Evolutionary conservation across 2,888 invertebrate genomes (phyloP).

Genomic region (Merodon equestris): DNA sequence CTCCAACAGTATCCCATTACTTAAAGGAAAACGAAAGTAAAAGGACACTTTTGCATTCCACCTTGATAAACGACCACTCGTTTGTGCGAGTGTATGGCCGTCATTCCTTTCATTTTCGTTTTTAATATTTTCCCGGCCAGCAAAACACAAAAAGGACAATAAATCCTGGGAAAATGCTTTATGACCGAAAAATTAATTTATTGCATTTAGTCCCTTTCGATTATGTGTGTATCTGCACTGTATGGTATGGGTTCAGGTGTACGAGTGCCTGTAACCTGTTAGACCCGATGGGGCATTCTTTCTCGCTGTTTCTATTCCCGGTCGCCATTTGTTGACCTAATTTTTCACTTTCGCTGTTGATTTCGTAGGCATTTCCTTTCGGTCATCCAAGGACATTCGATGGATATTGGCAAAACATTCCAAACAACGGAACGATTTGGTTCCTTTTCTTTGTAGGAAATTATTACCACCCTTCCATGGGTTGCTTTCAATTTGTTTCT

Average conservation of each 20-base stretch:
- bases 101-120: conserved; percentile 49
- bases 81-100: too few species aligned
- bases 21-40: conserved; percentile 59
- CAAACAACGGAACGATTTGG: conserved; percentile 42
- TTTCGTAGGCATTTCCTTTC: conserved; percentile 5
- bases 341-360: conserved; percentile 33
- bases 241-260: conserved; percentile 44
- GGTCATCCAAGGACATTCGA: conserved; percentile 18
- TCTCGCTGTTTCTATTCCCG: background rate
- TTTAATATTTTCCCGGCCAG: conserved; percentile 58
- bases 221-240: conserved; percentile 29
- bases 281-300: conserved; percentile 4
- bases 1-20: conserved; percentile 40
- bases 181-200: conserved; percentile 63
- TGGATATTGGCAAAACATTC: conserved; percentile 52
- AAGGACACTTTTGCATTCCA: conserved; percentile 60
- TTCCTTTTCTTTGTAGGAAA: conserved; percentile 32
- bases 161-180: conserved; percentile 63
- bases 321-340: conserved; percentile 54
- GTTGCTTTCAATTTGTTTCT: conserved; percentile 44
- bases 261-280: conserved; percentile 54
- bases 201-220: conserved; percentile 58
- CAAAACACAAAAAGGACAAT: conserved; percentile 54
- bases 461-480: conserved; percentile 35
- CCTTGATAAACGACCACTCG: conserved; percentile 60